phyloP scores from a whole-genome alignment of 2,888 invertebrate genomes.

The Leptinotarsa peninsularis region DNA sequence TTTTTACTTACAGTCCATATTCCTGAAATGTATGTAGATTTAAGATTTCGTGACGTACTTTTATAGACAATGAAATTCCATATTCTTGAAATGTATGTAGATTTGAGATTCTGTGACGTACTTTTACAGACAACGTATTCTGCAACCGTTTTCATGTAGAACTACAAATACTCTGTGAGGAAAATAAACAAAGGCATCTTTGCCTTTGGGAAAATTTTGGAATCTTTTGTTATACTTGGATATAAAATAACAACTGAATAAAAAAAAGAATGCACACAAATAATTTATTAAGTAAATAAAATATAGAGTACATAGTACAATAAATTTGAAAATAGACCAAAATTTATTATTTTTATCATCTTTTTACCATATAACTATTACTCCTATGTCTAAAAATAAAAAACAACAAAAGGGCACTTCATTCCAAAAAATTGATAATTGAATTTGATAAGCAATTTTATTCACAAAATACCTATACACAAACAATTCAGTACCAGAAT shows the following conservation, averaged over 20 bases:
- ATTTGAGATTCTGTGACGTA: no score
- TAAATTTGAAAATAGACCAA: conserved; percentile 59
- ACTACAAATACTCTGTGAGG: no score
- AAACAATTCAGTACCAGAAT: conserved; percentile 33
- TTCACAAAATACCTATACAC: conserved; percentile 38
- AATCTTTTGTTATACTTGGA: neutral
- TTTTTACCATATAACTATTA: conserved; percentile 55
- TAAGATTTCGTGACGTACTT: no score
- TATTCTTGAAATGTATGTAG: no score
- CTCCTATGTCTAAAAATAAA: conserved; percentile 53
- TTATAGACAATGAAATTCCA: no score
- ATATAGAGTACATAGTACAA: conserved; percentile 60
- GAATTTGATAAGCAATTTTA: conserved; percentile 39
- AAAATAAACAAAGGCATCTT: neutral
- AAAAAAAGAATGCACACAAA: conserved; percentile 54
- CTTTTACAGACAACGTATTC: no score
- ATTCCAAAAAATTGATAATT: conserved; percentile 45
- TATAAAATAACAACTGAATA: neutral
- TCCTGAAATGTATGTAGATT: no score
- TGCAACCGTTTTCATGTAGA: no score
- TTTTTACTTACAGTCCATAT: no score
- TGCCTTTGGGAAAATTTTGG: neutral
- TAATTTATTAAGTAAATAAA: conserved; percentile 62
- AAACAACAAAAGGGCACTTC: conserved; percentile 57
- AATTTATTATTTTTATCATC: conserved; percentile 52